phyloP scores from a whole-genome alignment of 2,888 invertebrate species.

The Tortricodes alternella region DNA sequence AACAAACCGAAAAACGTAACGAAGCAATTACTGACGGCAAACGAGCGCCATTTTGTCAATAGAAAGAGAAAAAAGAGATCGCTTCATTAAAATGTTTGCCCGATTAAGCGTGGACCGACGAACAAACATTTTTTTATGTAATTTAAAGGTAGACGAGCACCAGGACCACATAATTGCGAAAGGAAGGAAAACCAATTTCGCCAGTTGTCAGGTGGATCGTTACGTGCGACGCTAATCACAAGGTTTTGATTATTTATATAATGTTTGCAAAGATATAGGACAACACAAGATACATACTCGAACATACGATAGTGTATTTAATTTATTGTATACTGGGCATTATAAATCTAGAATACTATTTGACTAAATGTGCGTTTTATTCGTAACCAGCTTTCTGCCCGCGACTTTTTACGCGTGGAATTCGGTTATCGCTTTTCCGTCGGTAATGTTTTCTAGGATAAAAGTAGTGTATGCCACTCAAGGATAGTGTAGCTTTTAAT shows the following conservation, averaged over 20 bases:
- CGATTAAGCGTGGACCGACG: slow-evolving; percentile 39
- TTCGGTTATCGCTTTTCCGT: too few species aligned
- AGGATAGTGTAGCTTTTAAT: too few species aligned
- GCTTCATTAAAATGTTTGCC: slow-evolving; percentile 49
- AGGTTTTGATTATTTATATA: neutral
- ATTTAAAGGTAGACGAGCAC: slow-evolving; percentile 18
- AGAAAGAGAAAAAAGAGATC: slow-evolving; percentile 47
- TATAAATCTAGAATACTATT: too few species aligned
- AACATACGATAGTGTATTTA: too few species aligned
- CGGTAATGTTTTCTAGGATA: too few species aligned
- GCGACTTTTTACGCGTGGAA: too few species aligned
- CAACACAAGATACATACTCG: too few species aligned
- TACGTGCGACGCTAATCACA: slow-evolving; percentile 6
- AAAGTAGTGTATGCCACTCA: too few species aligned
- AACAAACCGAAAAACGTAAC: slow-evolving; percentile 56
- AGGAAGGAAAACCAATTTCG: slow-evolving; percentile 8
- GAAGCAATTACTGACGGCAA: slow-evolving; percentile 61
- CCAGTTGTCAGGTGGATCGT: slow-evolving; percentile 4
- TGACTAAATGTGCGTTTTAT: too few species aligned
- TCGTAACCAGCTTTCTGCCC: too few species aligned
- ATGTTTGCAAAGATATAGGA: neutral
- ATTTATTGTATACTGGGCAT: too few species aligned
- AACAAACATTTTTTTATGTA: slow-evolving; percentile 35
- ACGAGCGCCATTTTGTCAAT: slow-evolving; percentile 44
- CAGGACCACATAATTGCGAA: slow-evolving; percentile 23